Evolutionary conservation across 2,113 vertebrate genomes (phyloP).

Genomic region (Psammodynastes pulverulentus): DNA sequence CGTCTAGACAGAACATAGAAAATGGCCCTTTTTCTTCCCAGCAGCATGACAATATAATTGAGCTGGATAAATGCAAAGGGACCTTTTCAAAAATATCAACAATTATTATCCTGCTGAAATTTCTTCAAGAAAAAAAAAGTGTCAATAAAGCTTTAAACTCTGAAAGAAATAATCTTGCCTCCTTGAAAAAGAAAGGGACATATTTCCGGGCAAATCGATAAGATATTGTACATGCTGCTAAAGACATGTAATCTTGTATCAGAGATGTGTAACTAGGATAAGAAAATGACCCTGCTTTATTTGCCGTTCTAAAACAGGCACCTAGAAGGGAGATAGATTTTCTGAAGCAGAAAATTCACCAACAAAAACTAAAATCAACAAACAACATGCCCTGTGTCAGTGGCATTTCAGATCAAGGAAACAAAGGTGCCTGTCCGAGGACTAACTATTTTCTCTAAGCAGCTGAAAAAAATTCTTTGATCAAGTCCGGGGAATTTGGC

Average conservation of each 20-base stretch:
- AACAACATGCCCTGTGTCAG: neutral
- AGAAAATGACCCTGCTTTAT: constrained; percentile 39
- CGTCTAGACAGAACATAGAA: neutral
- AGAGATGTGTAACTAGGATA: constrained; percentile 26
- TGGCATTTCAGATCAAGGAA: constrained; percentile 6
- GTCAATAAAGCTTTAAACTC: constrained; percentile 6
- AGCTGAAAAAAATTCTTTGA: neutral
- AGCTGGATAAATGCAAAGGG: neutral
- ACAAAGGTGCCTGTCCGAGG: neutral
- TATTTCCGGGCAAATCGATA: neutral
- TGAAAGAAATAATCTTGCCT: neutral
- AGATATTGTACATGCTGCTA: neutral
- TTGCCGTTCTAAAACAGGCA: constrained; percentile 33
- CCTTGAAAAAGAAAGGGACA: neutral
- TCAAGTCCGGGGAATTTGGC: neutral
- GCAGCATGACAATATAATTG: neutral
- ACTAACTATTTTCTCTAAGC: neutral
- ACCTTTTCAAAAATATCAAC: neutral
- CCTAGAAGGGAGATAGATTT: constrained; percentile 10
- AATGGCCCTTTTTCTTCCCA: neutral
- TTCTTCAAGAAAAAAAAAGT: neutral
- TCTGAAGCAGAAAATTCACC: constrained; percentile 11
- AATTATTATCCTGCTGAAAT: constrained; percentile 8
- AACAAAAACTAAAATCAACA: neutral
- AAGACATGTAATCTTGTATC: neutral